These are phyloP conservation scores for Todiramphus chloris DNA, from an alignment of 2,113 vertebrate genomes.

Conservation along the genomic window DNA sequence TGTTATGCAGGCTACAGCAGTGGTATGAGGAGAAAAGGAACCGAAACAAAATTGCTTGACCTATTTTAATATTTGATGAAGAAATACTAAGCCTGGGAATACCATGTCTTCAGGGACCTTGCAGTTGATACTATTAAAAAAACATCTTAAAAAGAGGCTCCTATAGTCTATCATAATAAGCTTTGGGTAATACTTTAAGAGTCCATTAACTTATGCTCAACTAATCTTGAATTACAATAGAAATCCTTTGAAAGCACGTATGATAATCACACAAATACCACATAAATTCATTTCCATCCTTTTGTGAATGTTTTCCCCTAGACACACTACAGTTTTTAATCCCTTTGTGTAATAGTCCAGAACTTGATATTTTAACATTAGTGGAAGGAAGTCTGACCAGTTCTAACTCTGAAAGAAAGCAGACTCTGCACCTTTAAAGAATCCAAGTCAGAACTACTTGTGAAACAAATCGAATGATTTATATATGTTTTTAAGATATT, in stretches of 20 bases:
- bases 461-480: neutral
- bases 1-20: neutral
- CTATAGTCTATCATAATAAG: slow-evolving; percentile 53
- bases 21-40: neutral
- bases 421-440: neutral
- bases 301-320: slow-evolving; percentile 38
- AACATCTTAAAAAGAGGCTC: slow-evolving; percentile 19
- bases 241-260: slow-evolving; percentile 51
- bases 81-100: slow-evolving; percentile 22
- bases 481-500: neutral
- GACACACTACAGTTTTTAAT: slow-evolving; percentile 16
- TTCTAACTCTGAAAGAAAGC: neutral
- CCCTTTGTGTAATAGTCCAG: neutral
- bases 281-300: slow-evolving; percentile 26
- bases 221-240: slow-evolving; percentile 68
- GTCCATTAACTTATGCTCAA: slow-evolving; percentile 63
- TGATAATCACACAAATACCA: slow-evolving; percentile 52
- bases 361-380: slow-evolving; percentile 16
- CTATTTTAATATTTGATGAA: slow-evolving; percentile 69
- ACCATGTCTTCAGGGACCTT: slow-evolving; percentile 24
- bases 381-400: neutral
- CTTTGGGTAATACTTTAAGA: slow-evolving; percentile 64
- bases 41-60: slow-evolving; percentile 27
- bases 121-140: slow-evolving; percentile 48
- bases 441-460: neutral